Evolutionary conservation across 2,797 vertebrate species (phyloP).

Genomic region (Trachops cirrhosus): DNA sequence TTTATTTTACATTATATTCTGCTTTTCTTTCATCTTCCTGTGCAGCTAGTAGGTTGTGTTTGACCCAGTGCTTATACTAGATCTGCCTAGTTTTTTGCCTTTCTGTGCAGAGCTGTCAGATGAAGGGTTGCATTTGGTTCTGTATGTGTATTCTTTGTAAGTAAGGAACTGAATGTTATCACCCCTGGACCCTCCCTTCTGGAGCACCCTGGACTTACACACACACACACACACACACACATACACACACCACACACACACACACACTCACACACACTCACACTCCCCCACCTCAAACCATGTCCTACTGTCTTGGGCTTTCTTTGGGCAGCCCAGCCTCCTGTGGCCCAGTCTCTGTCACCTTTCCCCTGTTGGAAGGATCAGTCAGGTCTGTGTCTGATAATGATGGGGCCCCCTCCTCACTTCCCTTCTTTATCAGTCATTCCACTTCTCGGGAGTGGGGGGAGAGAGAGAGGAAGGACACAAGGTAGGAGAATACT

Average conservation of each 20-base stretch:
- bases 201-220: slow-evolving; percentile 36
- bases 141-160: slow-evolving; percentile 40
- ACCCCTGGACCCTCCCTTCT: slow-evolving; percentile 45
- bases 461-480: accelerated
- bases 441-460: not conserved
- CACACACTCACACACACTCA: not conserved
- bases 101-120: not conserved
- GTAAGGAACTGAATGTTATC: slow-evolving; percentile 70
- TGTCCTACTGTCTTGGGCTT: not conserved
- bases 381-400: not conserved
- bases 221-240: not conserved
- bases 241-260: not conserved
- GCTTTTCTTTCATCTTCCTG: not conserved
- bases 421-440: not conserved
- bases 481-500: not conserved
- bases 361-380: not conserved
- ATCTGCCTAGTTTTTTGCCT: not conserved
- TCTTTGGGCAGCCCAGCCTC: not conserved
- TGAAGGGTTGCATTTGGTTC: slow-evolving; percentile 47
- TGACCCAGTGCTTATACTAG: not conserved
- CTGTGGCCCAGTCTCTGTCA: not conserved
- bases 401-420: not conserved
- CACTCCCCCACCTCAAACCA: slow-evolving; percentile 29
- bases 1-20: not conserved
- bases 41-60: not conserved